Evolutionary conservation across 2,113 vertebrate genomes (phyloP).

Genomic region (Mesitornis unicolor): DNA sequence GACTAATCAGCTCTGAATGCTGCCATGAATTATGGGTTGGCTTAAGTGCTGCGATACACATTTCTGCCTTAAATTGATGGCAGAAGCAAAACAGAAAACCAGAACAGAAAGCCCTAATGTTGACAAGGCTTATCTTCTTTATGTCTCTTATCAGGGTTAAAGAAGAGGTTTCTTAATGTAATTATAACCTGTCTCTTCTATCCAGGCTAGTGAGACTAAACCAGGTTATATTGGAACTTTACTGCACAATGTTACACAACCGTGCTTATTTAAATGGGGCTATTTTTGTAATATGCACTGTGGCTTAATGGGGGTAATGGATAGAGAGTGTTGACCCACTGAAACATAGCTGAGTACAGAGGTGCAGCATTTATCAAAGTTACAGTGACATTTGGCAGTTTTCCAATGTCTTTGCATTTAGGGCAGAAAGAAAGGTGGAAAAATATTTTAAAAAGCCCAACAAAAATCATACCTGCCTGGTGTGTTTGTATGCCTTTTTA

Average conservation of each 20-base stretch:
- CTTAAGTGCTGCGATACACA: slow-evolving; percentile 27
- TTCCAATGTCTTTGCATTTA: background rate
- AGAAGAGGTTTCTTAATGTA: slow-evolving; percentile 10
- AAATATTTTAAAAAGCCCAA: background rate
- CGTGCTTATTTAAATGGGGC: background rate
- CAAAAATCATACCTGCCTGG: background rate
- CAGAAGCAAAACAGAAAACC: slow-evolving; percentile 29
- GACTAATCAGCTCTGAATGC: slow-evolving; percentile 53
- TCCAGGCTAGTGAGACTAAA: slow-evolving; percentile 16
- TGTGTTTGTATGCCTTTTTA: background rate
- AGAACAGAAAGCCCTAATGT: slow-evolving; percentile 5
- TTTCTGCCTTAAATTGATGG: slow-evolving; percentile 17
- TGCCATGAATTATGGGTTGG: slow-evolving; percentile 39
- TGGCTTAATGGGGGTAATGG: background rate
- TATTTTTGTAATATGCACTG: background rate
- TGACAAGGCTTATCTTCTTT: background rate
- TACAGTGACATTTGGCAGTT: background rate
- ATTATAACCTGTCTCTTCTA: slow-evolving; percentile 15
- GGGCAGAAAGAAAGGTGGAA: background rate
- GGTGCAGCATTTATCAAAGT: background rate
- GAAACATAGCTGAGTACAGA: background rate
- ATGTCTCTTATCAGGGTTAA: background rate
- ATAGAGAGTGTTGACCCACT: background rate
- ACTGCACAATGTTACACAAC: background rate
- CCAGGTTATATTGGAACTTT: slow-evolving; percentile 12